Evolutionary conservation across 2,113 vertebrate genomes (phyloP), one percentile per base, ranked within the genome.

Genomic region (Zeus faber): DNA sequence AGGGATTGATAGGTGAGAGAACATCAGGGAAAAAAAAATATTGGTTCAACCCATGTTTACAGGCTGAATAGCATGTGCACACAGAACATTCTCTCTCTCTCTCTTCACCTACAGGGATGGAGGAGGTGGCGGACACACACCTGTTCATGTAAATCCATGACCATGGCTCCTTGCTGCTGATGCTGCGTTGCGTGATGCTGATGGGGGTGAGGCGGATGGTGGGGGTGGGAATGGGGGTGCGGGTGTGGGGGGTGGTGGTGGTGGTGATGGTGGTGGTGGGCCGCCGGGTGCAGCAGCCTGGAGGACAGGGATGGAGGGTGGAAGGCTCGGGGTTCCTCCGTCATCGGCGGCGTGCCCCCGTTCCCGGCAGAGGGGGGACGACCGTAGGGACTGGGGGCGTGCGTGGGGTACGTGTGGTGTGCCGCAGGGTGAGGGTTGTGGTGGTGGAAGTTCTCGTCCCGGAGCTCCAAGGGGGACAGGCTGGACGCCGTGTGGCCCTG

Each of bases 131-230:
- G 11, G 6, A 56, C 49, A 21, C 39, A 22, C 11, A 98, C 96
- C 92, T 96, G 95, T 61, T 98, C 96, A 21, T 98, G 96, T 53
- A 98, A 88, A 82, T 98, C 96, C 85, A 99, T 90, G 77, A 98
- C 90, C 70, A 98, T 84, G 57, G 94, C 82, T 43, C 94, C 96
- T 74, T 95, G 95, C 83, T 97, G 95, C 59, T 93, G 92, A 21
- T 92, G 91, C 17, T 49, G 33, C 18, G 65, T 58, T 13, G 79
- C 75, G 35, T 83, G 83, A 22, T 80, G 80, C 13, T 83, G 80
- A 8, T 83, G 95, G 74, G 94, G 94, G 58, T 92, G 89, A 21
- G 90, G 88, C 35, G 93, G 92, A 69, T 91, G 91, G 49, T 93
- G 91, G 6, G 1, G 23, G n/a, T 20, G 45, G 25, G 26, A 24